Evolutionary conservation across 2,113 vertebrate species (phyloP), one percentile per base, ranked within the genome.

Genomic region (Panthera tigris): DNA sequence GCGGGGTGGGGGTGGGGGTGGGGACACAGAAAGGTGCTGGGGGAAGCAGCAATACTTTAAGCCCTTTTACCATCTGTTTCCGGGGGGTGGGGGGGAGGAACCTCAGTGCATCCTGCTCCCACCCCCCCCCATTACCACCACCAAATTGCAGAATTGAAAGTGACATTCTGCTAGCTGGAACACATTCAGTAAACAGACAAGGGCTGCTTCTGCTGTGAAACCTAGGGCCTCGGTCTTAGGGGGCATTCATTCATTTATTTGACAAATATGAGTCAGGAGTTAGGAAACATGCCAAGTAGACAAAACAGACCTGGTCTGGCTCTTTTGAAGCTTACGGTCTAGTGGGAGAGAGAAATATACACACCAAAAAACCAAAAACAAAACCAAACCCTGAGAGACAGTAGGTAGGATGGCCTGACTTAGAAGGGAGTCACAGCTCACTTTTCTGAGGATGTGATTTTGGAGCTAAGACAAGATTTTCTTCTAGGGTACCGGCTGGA

Each of bases 91-190:
- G 39, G 11, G n/a, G 1, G 4, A 71, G 55, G n/a, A 68, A 21
- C 50, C n/a, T 90, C 25, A 55, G 52, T 21, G 61, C 36, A 31
- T 55, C 69, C 65, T 69, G 50, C 45, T 6, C 66, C 63, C 63
- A 3, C 73, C 25, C 31, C 14, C 63, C 41, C 57, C 31, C 36
- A 6, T 18, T 79, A n/a, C 52, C 68, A 50, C 50, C 55, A 18
- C 66, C 31, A 82, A 86, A n/a, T 12, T 74, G 90, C 88, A 96
- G 88, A 97, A 94, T 50, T 39, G 69, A 95, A 96, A 94, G 96
- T 90, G 63, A 71, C n/a, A 12, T 25, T 76, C 21, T 79, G 93
- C 36, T 76, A 10, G 55, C 71, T 81, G 57, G 61, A 93, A 65
- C 78, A 69, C 36, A 25, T 65, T 50, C 27, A 15, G 23, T 83